These are phyloP conservation scores for Lamproptera curius DNA, from an alignment of 2,888 invertebrate species.

Conservation along the genomic window DNA sequence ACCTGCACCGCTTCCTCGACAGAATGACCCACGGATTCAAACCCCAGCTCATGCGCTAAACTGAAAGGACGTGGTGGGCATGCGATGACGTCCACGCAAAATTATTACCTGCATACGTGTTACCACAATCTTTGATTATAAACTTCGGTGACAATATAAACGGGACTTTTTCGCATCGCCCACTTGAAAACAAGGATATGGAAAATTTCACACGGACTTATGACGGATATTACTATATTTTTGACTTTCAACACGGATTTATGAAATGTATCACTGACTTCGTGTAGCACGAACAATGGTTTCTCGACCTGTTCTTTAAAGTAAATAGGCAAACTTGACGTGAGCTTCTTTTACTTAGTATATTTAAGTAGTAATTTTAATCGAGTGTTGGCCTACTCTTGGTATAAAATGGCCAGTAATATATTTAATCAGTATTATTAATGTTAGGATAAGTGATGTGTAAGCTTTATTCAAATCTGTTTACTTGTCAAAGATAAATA, in stretches of 20 bases:
- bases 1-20: conserved; percentile 91
- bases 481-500: conserved; percentile 37
- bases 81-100: not conserved
- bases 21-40: conserved; percentile 84
- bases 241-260: not conserved
- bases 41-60: conserved; percentile 58
- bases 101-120: too few species aligned
- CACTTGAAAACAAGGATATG: not conserved
- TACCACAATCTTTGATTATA: too few species aligned
- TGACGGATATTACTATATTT: not conserved
- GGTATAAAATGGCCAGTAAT: conserved; percentile 47
- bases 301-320: conserved; percentile 8
- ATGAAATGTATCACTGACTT: conserved; percentile 1
- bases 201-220: not conserved
- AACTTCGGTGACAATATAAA: too few species aligned
- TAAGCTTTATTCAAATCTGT: conserved; percentile 43
- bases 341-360: conserved; percentile 12
- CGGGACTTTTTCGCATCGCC: not conserved
- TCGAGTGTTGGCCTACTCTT: conserved; percentile 19
- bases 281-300: not conserved
- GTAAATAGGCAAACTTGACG: conserved; percentile 11
- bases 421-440: conserved; percentile 29
- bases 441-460: conserved; percentile 29
- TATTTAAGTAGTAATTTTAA: conserved; percentile 14
- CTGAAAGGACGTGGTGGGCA: conserved; percentile 3